Base-by-base conservation (phyloP, 2,888 invertebrate species). In the Ectemnius continuus region DNA sequence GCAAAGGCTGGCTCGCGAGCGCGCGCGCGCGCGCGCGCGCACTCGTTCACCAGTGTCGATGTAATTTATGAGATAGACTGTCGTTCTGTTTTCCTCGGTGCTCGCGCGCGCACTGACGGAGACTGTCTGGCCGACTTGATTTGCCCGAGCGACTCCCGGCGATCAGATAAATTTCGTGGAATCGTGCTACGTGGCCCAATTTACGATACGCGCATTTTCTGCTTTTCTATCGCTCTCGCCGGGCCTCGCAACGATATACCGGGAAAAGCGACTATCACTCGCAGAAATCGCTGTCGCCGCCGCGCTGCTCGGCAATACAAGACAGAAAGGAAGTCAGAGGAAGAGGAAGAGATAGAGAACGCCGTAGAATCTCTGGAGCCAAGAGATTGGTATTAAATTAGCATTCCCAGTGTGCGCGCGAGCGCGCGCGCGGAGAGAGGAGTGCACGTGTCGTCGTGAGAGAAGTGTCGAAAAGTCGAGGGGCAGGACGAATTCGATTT, bases 151-250 rank as follows among this genome's bases (percentile, higher is more conserved):
- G 69, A 61, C 61, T 73, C 61, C 71, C 64, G 36, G 11, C 58
- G 74, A 81, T 81, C 74, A 74, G 75, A 81, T 81, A 68, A 78
- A 76, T 82, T 81, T 81, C 81, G 73, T 71, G 74, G 69, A 76
- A 79, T 81, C 74, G 67, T 68, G 63, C 66, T 67, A 62, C 76
- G 69, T 70, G 74, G 68, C 82, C 76, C 70, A 79, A 81, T 81
- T 78, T 81, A 74, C 66, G 57, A 23, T 58, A 52, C 45, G 60
- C 68, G 62, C 58, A 16, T 81, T 80, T 81, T 75, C 78, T 75
- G 69, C 63, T 69, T 75, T 75, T 70, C 61, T 57, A 45, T 59
- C 52, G 28, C 63, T 68, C 68, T 68, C 68, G 65, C 62, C 63
- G 23, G 45, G 20, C 36, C 26, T 57, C 36, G 58, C 4, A 28